These are phyloP conservation scores for Chaetops frenatus DNA, from an alignment of 2,113 vertebrate genomes.

Conservation along the genomic window DNA sequence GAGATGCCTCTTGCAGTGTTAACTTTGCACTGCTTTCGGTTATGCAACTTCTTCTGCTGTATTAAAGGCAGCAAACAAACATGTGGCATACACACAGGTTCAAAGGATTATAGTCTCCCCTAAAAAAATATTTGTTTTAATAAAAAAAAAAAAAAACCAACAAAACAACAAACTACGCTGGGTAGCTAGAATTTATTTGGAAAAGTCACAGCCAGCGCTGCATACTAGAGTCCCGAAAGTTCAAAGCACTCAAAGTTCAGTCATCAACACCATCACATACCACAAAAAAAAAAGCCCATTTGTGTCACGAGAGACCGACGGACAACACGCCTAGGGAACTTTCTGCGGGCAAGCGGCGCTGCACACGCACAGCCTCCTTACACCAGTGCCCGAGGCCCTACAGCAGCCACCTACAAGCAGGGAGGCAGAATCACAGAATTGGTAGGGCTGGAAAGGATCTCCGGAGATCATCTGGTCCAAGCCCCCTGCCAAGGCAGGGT, in stretches of 20 bases:
- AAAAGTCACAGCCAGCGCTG: background rate
- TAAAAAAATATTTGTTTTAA: background rate
- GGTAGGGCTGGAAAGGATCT: background rate
- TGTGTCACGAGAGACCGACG: background rate
- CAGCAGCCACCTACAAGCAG: background rate
- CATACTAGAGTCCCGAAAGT: background rate
- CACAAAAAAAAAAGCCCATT: background rate
- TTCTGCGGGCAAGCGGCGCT: background rate
- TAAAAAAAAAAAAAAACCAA: background rate
- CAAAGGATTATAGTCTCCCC: background rate
- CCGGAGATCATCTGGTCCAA: background rate
- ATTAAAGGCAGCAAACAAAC: background rate
- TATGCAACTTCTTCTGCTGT: background rate
- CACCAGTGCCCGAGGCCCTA: fast-evolving
- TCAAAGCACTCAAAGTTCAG: background rate
- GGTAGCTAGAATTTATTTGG: background rate
- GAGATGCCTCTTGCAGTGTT: background rate
- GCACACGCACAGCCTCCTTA: background rate
- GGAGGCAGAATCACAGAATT: background rate
- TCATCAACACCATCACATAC: background rate
- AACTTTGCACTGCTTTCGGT: background rate
- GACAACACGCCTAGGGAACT: background rate
- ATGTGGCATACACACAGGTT: fast-evolving
- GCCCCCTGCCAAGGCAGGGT: background rate
- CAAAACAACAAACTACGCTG: too few relatives aligned